These are phyloP conservation scores for Chrysolina haemoptera DNA, from an alignment of 2,888 invertebrate genomes.

Conservation along the genomic window DNA sequence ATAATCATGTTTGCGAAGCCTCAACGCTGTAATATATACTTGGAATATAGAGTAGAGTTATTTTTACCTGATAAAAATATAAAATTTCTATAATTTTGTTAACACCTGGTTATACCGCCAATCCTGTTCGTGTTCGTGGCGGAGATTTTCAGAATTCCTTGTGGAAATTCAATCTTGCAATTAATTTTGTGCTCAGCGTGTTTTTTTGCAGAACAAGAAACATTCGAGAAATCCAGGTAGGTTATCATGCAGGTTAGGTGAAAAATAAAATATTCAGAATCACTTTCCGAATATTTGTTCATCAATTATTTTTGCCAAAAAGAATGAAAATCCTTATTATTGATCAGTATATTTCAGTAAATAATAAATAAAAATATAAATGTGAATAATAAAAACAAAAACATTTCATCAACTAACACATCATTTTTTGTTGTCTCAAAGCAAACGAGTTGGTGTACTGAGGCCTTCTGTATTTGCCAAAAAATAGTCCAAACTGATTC, in stretches of 20 bases:
- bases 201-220: not conserved
- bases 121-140: not conserved
- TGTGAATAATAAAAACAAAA: not conserved
- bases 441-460: constrained; percentile 52
- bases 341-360: not conserved
- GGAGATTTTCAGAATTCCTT: not conserved
- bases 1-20: constrained; percentile 19
- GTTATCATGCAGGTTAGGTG: too few species aligned
- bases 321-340: too few species aligned
- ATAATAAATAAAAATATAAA: not conserved
- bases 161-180: not conserved
- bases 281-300: too few species aligned
- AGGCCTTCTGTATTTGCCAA: constrained; percentile 42
- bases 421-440: constrained; percentile 55
- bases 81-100: not conserved
- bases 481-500: constrained; percentile 35
- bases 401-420: constrained; percentile 17
- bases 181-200: not conserved
- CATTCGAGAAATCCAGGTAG: too few species aligned
- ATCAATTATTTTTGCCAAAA: too few species aligned
- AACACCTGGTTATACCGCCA: not conserved
- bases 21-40: constrained; percentile 22
- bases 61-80: constrained; percentile 22
- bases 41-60: constrained; percentile 15
- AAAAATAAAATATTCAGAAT: too few species aligned